phyloP scores from a whole-genome alignment of 2,888 invertebrate genomes.

The Zeuzera pyrina region DNA sequence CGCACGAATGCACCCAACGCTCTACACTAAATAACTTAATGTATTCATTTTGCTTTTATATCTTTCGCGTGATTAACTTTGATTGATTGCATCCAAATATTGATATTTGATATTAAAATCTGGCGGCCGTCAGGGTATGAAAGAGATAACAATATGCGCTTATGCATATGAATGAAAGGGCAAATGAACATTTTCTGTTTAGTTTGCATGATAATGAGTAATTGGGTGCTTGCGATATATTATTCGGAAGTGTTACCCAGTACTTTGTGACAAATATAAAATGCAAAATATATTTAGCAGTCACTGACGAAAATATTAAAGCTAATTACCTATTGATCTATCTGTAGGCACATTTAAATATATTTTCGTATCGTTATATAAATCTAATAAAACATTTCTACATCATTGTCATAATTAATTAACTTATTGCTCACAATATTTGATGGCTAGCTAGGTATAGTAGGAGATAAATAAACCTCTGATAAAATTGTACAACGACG shows the following conservation, averaged over 20 bases:
- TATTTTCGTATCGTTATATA: too few species aligned
- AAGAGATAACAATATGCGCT: constrained; percentile 24
- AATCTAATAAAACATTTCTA: too few species aligned
- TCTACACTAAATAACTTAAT: constrained; percentile 53
- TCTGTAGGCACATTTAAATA: too few species aligned
- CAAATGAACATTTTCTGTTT: constrained; percentile 20
- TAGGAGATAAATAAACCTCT: too few species aligned
- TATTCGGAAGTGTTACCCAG: constrained; percentile 28
- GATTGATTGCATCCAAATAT: constrained; percentile 71
- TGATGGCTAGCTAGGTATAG: too few species aligned
- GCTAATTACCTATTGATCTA: too few species aligned
- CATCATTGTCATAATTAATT: too few species aligned
- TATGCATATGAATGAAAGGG: constrained; percentile 19
- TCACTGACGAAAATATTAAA: too few species aligned
- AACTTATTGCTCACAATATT: too few species aligned
- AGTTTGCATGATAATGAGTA: constrained; percentile 35
- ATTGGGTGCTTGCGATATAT: constrained; percentile 25
- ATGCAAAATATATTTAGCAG: too few species aligned
- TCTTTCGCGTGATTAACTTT: constrained; percentile 71
- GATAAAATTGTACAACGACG: too few species aligned
- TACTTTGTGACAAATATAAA: too few species aligned
- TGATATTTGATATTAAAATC: constrained; percentile 61
- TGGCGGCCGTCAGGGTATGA: constrained; percentile 27
- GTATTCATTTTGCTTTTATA: constrained; percentile 69
- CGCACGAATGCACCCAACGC: constrained; percentile 49